Evolutionary conservation across 1,140 invertebrate species (phyloP).

Genomic region (Leguminivora glycinivorella): DNA sequence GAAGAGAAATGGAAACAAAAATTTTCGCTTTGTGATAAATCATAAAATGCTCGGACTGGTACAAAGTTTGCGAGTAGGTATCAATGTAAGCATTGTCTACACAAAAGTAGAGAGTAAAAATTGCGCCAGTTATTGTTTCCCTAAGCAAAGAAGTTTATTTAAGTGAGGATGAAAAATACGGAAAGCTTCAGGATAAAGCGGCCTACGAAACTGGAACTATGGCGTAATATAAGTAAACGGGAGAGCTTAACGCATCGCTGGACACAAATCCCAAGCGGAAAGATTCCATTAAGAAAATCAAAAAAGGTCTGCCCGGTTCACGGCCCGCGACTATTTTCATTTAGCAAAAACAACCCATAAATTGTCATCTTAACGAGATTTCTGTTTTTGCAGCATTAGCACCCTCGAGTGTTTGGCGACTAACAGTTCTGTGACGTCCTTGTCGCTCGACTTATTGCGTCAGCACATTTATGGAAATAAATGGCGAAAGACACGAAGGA

Average conservation of each 20-base stretch:
- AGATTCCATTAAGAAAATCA: conserved; percentile 79
- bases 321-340: conserved; percentile 75
- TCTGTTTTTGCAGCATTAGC: conserved; percentile 74
- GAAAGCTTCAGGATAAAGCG: conserved; percentile 34
- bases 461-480: conserved; percentile 33
- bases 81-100: conserved; percentile 46
- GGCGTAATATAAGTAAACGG: conserved; percentile 54
- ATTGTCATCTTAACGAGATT: conserved; percentile 79
- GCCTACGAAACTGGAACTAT: conserved; percentile 49
- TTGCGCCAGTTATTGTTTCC: conserved; percentile 40
- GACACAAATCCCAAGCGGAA: conserved; percentile 73
- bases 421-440: conserved; percentile 49
- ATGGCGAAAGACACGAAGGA: background rate
- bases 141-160: conserved; percentile 24
- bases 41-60: conserved; percentile 67
- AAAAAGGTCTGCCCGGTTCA: conserved; percentile 76
- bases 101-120: conserved; percentile 44
- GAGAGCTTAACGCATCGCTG: conserved; percentile 66
- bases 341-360: conserved; percentile 79
- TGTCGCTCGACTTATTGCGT: conserved; percentile 36
- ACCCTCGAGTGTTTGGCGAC: conserved; percentile 57
- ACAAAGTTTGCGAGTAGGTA: conserved; percentile 62
- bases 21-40: conserved; percentile 75
- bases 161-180: background rate
- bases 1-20: conserved; percentile 72